Evolutionary conservation across 2,113 vertebrate genomes (phyloP).

Genomic region (Candoia aspera): DNA sequence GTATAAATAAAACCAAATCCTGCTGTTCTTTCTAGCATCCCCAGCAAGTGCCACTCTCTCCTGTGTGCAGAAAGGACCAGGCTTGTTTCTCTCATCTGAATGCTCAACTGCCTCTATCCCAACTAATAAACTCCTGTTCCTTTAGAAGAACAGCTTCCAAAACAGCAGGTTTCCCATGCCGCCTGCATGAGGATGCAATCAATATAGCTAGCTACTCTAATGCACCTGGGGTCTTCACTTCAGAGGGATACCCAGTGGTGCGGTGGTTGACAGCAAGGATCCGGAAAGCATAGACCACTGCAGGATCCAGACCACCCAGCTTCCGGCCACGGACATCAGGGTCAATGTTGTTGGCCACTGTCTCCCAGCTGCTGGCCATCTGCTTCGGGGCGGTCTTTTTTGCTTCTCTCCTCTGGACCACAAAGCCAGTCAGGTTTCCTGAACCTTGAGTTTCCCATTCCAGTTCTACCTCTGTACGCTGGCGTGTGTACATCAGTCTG

Average conservation of each 20-base stretch:
- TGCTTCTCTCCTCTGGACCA: constrained; percentile 77
- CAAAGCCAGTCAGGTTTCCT: constrained; percentile 81
- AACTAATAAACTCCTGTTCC: background rate
- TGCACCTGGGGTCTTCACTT: constrained; percentile 88
- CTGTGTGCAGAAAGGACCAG: too few relatives aligned
- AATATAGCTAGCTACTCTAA: background rate
- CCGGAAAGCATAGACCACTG: constrained; percentile 80
- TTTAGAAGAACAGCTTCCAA: background rate
- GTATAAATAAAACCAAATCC: background rate
- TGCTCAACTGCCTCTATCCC: background rate
- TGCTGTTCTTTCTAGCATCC: background rate
- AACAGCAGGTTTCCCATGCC: background rate
- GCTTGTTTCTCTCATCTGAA: background rate
- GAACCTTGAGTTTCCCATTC: constrained; percentile 77
- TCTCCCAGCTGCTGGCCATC: constrained; percentile 74
- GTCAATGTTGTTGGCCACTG: constrained; percentile 72
- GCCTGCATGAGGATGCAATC: background rate
- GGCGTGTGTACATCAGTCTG: constrained; percentile 75
- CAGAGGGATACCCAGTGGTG: constrained; percentile 84
- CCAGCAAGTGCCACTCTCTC: background rate
- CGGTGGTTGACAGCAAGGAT: constrained; percentile 85
- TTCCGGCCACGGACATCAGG: constrained; percentile 75
- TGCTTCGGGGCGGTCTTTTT: constrained; percentile 36
- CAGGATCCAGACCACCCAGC: constrained; percentile 80
- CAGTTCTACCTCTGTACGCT: constrained; percentile 82